phyloP scores from a whole-genome alignment of 2,113 vertebrate genomes.

The Notiomystis cincta region DNA sequence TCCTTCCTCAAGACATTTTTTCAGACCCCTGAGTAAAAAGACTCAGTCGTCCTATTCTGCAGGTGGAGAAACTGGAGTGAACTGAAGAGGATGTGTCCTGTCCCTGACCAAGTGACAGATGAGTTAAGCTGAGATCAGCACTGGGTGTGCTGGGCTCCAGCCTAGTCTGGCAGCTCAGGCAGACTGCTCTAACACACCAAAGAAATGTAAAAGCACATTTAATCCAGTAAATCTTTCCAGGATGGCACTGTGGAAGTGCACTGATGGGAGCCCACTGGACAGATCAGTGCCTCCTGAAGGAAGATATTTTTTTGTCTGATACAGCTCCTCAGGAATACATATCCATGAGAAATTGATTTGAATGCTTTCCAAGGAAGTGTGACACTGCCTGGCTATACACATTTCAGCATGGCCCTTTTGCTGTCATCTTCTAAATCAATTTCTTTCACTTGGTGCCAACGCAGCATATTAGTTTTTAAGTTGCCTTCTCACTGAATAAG shows the following conservation, averaged over 20 bases:
- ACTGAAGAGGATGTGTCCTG: neutral
- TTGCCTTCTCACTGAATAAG: conserved; percentile 21
- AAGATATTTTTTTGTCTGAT: neutral
- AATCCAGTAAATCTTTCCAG: neutral
- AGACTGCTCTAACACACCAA: neutral
- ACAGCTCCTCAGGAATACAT: neutral
- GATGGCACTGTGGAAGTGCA: neutral
- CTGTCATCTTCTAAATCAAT: conserved; percentile 57
- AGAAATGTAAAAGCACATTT: neutral
- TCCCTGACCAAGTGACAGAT: neutral
- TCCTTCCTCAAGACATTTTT: neutral
- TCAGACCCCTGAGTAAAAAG: neutral
- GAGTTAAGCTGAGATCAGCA: neutral
- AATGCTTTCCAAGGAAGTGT: conserved; percentile 23
- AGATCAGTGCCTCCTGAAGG: neutral
- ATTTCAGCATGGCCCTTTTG: neutral
- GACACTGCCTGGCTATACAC: neutral
- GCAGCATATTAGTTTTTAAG: conserved; percentile 32
- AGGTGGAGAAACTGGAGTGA: neutral
- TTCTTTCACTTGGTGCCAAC: conserved; percentile 29
- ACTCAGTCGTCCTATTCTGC: neutral
- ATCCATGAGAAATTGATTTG: conserved; percentile 39
- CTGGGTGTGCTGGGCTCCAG: neutral
- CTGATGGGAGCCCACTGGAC: neutral
- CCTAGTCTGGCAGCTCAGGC: neutral